Conservation (phyloP, 2,888 invertebrate genomes). For the Temnothorax rugatulus region DNA sequence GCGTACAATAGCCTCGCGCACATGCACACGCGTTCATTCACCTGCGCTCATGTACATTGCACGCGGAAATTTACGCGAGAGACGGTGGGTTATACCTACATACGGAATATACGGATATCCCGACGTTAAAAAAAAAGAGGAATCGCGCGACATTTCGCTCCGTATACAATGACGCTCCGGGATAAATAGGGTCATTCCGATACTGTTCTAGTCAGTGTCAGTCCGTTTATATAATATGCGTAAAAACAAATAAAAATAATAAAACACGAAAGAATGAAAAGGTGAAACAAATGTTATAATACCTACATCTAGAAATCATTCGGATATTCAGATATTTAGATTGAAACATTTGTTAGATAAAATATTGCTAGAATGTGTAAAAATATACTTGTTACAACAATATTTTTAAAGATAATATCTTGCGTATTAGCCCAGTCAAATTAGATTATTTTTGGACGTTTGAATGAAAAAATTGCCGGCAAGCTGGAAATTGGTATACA, state of each 20-base stretch:
- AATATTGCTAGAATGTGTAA: neutral
- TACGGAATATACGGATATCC: neutral
- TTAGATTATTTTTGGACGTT: no score
- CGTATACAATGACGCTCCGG: neutral
- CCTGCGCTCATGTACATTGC: neutral
- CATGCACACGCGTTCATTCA: slow-evolving; percentile 32
- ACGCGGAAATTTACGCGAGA: slow-evolving; percentile 25
- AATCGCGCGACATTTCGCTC: slow-evolving; percentile 33
- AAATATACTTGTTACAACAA: neutral
- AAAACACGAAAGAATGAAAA: neutral
- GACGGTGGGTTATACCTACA: neutral
- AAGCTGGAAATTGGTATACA: no score
- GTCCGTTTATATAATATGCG: slow-evolving; percentile 4
- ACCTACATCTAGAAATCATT: neutral
- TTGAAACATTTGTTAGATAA: neutral
- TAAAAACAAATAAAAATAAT: neutral
- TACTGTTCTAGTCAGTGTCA: slow-evolving; percentile 11
- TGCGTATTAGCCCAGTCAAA: no score
- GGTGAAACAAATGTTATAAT: neutral
- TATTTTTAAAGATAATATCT: neutral
- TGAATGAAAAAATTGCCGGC: no score
- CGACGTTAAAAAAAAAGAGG: neutral
- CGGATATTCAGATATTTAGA: neutral
- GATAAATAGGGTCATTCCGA: slow-evolving; percentile 28
- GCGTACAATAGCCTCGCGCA: slow-evolving; percentile 39